A percentile compares a stretch with the other conserved stretches of the same genome.
Evolutionary conservation across 2,797 vertebrate genomes (phyloP).

Genomic region (Novumbra hubbsi): DNA sequence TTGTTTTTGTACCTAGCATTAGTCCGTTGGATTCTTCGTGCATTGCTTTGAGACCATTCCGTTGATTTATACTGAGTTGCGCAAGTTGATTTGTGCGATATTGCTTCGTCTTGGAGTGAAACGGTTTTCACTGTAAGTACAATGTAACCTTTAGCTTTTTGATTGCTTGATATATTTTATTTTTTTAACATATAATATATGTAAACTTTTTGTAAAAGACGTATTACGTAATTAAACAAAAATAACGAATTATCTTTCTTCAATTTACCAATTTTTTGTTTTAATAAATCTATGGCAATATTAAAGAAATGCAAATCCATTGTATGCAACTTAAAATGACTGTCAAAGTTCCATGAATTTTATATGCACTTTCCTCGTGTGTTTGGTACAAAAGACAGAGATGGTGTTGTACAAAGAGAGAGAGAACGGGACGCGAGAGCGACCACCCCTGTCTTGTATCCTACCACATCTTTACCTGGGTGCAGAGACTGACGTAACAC

Average conservation of each 20-base stretch:
- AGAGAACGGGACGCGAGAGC: constrained; percentile 47
- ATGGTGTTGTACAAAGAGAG: constrained; percentile 69
- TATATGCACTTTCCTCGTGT: neutral
- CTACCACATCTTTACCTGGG: constrained; percentile 77
- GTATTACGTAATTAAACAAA: neutral
- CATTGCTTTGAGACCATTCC: constrained; percentile 1
- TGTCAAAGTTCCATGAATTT: neutral
- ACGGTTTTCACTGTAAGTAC: constrained; percentile 15
- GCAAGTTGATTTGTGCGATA: constrained; percentile 3
- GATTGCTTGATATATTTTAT: constrained; percentile 7
- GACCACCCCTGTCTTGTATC: constrained; percentile 67
- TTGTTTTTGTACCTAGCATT: neutral
- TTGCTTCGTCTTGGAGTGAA: constrained; percentile 2
- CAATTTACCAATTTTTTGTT: neutral
- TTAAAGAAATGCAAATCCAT: neutral
- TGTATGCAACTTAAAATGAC: neutral
- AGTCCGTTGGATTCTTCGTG: neutral
- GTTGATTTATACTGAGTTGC: neutral
- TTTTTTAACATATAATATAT: constrained; percentile 3
- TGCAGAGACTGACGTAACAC: constrained; percentile 75
- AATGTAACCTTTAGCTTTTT: neutral
- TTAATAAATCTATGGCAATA: neutral
- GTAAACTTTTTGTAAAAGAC: neutral
- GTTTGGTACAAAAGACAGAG: constrained; percentile 34
- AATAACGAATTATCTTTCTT: neutral